Evolutionary conservation across 2,113 vertebrate species (phyloP), one percentile per base, ranked within the genome.

Genomic region (Dipodomys spectabilis): DNA sequence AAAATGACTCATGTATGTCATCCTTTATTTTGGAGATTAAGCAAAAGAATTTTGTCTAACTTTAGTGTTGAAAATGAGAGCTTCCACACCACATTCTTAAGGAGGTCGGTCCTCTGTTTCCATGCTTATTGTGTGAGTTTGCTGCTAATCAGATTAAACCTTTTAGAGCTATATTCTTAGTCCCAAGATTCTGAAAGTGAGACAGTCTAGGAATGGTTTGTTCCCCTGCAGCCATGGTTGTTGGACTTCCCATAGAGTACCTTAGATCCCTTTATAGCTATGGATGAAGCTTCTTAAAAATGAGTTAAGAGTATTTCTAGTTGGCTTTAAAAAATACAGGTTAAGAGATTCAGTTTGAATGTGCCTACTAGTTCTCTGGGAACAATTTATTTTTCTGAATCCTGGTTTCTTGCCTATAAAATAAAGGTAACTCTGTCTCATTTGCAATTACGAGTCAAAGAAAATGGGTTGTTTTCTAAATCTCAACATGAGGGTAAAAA

Each of bases 101-200:
- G 67, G 67, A 39, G 78, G 39, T 95, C 84, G 74, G 30, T 44
- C 74, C 49, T 67, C 60, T 93, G 27, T 83, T 69, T 44, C 75
- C 60, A 22, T 89, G 81, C 69, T 88, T 88, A 25, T 49, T 88
- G 16, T 64, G 75, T 79, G 68, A 93, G 44, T 93, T 95, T 71
- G 67, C 5, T 94, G 44, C 82, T 97, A 95, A 94, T 97, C 93
- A 96, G 94, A 95, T 97, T 95, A 96, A 90, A 74, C 20, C 72
- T 94, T 95, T 97, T 60, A 81, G 45, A 84, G 74, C 94, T 92
- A 23, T 28, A 72, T 94, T 91, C 27, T n/a, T 90, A 62, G 65
- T 81, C 75, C 85, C 95, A 19, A 92, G 82, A 64, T 74, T 19
- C 60, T 91, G 90, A 87, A 95, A 90, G 83, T 91, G 92, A 92